Evolutionary conservation across 2,888 invertebrate genomes (phyloP).

Genomic region (Megastigmus dorsalis): DNA sequence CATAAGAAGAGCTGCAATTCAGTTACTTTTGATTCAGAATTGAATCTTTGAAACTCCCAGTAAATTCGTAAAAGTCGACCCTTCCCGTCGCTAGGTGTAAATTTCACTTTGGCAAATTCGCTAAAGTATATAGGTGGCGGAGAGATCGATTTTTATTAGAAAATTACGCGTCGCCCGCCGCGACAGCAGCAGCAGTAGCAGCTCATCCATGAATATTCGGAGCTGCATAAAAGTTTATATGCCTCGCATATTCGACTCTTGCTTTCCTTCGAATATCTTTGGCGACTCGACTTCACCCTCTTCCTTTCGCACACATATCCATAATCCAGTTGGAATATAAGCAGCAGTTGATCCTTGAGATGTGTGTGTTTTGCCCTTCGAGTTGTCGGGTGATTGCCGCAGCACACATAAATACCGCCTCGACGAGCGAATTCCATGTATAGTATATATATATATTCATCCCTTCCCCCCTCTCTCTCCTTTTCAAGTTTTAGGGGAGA

Average conservation of each 20-base stretch:
- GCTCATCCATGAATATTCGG: background rate
- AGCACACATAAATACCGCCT: too few relatives aligned
- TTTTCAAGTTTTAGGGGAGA: conserved; percentile 5
- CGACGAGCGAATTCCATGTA: background rate
- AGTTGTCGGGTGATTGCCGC: too few relatives aligned
- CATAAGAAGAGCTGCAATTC: too few relatives aligned
- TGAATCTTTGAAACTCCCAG: too few relatives aligned
- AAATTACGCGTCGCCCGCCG: background rate
- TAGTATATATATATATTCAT: too few relatives aligned
- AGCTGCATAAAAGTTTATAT: background rate
- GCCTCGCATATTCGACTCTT: background rate
- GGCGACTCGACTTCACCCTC: too few relatives aligned
- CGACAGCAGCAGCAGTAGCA: too few relatives aligned
- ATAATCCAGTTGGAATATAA: conserved; percentile 3
- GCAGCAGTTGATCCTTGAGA: background rate
- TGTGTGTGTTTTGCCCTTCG: background rate
- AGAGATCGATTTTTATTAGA: background rate
- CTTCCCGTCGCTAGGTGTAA: too few relatives aligned
- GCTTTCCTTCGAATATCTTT: background rate
- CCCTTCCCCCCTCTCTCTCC: background rate
- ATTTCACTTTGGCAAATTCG: too few relatives aligned
- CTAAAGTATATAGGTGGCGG: too few relatives aligned
- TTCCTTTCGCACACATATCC: background rate
- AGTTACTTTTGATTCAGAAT: too few relatives aligned
- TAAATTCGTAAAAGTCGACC: too few relatives aligned